Conservation (phyloP, 2,888 invertebrate species). For the Scaptomyza reducta region DNA sequence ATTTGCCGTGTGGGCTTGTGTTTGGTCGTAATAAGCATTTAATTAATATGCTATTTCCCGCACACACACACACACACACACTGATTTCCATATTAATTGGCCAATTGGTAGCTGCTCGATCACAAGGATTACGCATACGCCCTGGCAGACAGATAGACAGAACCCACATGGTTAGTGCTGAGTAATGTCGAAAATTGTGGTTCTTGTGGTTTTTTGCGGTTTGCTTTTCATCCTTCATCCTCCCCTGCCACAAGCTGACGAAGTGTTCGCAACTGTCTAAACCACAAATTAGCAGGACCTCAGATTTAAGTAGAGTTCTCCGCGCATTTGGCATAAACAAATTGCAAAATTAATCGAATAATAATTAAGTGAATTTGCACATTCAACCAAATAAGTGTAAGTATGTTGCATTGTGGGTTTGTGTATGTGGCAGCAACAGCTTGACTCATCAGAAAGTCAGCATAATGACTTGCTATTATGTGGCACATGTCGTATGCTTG, state of each 20-base stretch:
- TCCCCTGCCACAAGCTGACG: not conserved
- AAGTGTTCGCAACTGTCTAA: constrained; percentile 6
- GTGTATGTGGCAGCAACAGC: constrained; percentile 20
- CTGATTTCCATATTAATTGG: constrained; percentile 78
- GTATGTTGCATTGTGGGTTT: constrained; percentile 5
- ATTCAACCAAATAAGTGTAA: constrained; percentile 39
- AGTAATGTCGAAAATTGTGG: constrained; percentile 1
- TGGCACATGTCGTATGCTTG: constrained; percentile 53
- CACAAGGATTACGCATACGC: constrained; percentile 38
- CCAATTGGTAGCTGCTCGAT: constrained; percentile 39
- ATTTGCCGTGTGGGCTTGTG: constrained; percentile 30
- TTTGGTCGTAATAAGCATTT: constrained; percentile 59
- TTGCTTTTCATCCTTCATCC: constrained; percentile 8
- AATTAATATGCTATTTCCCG: constrained; percentile 39
- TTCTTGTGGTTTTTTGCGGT: constrained; percentile 20
- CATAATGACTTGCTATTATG: constrained; percentile 46
- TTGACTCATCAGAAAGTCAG: constrained; percentile 37
- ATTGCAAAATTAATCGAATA: constrained; percentile 72
- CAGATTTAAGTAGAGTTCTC: constrained; percentile 3
- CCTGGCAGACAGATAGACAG: constrained; percentile 6
- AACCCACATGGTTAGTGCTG: not conserved
- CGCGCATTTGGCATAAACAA: constrained; percentile 10
- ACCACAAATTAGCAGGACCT: constrained; percentile 51
- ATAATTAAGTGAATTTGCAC: constrained; percentile 71
- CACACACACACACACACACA: not conserved